Evolutionary conservation across 1,140 invertebrate genomes (phyloP).

Genomic region (Pseudoatta argentina): DNA sequence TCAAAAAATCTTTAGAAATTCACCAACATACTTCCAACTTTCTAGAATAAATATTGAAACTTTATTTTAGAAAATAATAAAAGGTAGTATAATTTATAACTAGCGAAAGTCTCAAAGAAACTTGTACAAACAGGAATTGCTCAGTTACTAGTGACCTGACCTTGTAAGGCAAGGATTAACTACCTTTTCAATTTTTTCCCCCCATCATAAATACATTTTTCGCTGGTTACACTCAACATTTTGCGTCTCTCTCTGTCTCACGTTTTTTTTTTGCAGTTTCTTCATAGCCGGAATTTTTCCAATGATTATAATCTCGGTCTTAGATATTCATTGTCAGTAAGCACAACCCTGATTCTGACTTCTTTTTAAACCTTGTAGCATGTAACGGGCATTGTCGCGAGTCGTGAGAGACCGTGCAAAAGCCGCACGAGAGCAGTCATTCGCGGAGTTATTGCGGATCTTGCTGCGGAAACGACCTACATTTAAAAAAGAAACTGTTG

Average conservation of each 20-base stretch:
- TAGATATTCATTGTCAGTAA: neutral
- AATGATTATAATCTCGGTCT: neutral
- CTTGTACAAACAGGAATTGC: no score
- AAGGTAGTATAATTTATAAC: no score
- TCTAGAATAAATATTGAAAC: no score
- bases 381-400: constrained; percentile 27
- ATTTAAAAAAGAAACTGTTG: constrained; percentile 33
- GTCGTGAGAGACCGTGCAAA: neutral
- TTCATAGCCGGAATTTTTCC: neutral
- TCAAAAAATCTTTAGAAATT: no score
- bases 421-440: constrained; percentile 36
- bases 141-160: no score
- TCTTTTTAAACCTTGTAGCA: constrained; percentile 31
- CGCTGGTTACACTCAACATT: neutral
- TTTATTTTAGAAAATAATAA: no score
- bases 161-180: no score
- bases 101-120: no score
- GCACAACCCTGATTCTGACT: neutral
- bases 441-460: constrained; percentile 28
- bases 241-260: neutral
- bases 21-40: no score
- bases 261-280: neutral
- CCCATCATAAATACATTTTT: neutral
- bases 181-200: neutral
- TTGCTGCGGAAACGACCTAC: constrained; percentile 41